phyloP scores from a whole-genome alignment of 2,113 vertebrate genomes.

The Periophthalmodon schlosseri region DNA sequence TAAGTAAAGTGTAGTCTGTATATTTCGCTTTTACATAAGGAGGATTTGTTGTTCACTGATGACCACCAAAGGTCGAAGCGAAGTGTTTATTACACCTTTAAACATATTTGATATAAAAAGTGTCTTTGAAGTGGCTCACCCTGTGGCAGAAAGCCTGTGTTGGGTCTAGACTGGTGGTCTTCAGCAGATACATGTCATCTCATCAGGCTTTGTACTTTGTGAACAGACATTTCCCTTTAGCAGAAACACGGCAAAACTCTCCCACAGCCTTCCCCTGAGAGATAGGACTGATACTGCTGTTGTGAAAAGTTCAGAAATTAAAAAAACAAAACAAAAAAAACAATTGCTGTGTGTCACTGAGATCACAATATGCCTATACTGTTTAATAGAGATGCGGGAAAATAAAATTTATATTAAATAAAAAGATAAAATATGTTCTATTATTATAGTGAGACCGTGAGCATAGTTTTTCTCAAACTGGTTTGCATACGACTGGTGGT shows the following conservation, averaged over 20 bases:
- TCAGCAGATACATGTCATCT: conserved; percentile 71
- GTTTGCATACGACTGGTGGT: too few species aligned
- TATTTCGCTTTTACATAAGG: neutral
- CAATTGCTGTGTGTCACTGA: neutral
- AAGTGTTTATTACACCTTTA: neutral
- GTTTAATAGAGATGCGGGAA: neutral
- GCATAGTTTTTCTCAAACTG: too few species aligned
- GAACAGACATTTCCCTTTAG: conserved; percentile 71
- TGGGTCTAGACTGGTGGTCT: conserved; percentile 34
- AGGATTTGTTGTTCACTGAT: neutral
- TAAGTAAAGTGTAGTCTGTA: neutral
- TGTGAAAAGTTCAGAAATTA: neutral
- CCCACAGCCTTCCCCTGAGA: conserved; percentile 11
- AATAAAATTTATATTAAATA: neutral
- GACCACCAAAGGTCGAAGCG: neutral
- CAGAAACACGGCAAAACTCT: conserved; percentile 64
- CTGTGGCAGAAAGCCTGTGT: conserved; percentile 12
- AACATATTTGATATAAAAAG: neutral
- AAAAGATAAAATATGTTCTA: neutral
- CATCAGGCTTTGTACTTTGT: conserved; percentile 73
- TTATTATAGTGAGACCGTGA: neutral
- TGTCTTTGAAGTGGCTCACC: neutral
- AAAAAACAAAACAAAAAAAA: neutral
- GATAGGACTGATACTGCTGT: neutral
- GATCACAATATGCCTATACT: neutral